Percentiles rank a stretch among this genome's conserved stretches.
phyloP scores from a whole-genome alignment of 2,888 invertebrate genomes.

The Noctua janthina region DNA sequence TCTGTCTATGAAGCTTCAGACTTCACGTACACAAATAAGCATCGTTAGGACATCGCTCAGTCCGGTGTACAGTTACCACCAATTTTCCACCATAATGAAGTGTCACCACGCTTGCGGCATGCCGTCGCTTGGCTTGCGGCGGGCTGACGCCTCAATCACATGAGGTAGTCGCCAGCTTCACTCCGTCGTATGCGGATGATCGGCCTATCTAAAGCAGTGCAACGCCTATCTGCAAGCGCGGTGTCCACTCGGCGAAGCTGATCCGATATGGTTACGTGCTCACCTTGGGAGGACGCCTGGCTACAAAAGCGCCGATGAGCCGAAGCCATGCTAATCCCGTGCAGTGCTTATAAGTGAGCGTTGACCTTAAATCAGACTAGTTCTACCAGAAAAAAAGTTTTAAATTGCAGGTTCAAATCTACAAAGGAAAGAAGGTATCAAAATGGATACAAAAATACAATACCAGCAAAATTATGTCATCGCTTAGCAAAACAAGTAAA shows the following conservation, averaged over 20 bases:
- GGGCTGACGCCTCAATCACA: not conserved
- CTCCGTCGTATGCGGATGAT: not conserved
- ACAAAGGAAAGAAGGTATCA: constrained; percentile 21
- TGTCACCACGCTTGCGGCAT: not conserved
- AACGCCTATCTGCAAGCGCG: not conserved
- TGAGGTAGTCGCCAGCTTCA: not conserved
- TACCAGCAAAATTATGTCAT: constrained; percentile 34
- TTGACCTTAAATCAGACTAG: constrained; percentile 38
- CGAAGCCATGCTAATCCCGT: not conserved
- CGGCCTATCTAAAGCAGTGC: not conserved
- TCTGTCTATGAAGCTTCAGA: not conserved
- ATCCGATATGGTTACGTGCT: not conserved
- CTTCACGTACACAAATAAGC: not conserved
- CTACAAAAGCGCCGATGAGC: not conserved
- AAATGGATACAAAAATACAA: constrained; percentile 29
- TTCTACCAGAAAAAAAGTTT: constrained; percentile 35
- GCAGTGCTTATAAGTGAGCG: constrained; percentile 7
- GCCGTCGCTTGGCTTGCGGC: not conserved
- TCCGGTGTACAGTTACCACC: not conserved
- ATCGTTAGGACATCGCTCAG: not conserved
- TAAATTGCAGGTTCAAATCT: constrained; percentile 28
- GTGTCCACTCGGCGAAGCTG: not conserved
- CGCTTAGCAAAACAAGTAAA: constrained; percentile 57
- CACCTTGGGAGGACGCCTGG: not conserved
- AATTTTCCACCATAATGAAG: not conserved